Base-by-base conservation (phyloP, 2,113 vertebrate genomes). In the Paramisgurnus dabryanus region DNA sequence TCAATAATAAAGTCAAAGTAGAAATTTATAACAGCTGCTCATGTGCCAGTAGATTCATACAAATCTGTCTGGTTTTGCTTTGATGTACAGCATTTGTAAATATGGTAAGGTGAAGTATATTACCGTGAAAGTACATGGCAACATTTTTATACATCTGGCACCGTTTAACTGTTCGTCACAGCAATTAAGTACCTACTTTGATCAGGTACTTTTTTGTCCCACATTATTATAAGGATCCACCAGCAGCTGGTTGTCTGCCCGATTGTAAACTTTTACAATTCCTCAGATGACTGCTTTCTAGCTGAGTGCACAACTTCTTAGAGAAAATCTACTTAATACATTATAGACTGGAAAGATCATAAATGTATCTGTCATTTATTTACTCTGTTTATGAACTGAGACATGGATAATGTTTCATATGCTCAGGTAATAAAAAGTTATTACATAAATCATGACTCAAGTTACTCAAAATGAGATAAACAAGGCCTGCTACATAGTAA, bases 151-250 rank as follows among this genome's bases (percentile, higher is more conserved):
- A 9, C 34, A 11, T 41, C 69, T 72, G 50, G 17, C 69, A 41
- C 50, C 50, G 41, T 17, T 72, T 72, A 57, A 57, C 69, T 10
- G 1, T 57, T 53, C 41, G 15, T 71, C 55, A 40, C 27, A 70
- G 68, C 68, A 70, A 70, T 70, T 71, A 71, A 39, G 34, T 41
- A 57, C 27, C 6, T 71, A 27, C 50, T 71, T 71, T 71, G 69
- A 71, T 71, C 50, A n/a, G 27, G 10, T 18, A 34, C 34, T 71
- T 71, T 57, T 18, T 3, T 34, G 27, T 34, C 27, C 27, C 27
- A 34, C 27, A 34, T 34, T 34, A 34, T 34, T 34, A 34, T 2
- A 34, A 34, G 27, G 27, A 34, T 34, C 27, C 27, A 34, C 27
- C 27, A 34, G 27, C 27, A 55, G 68, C 13, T 55, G 49, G 17